Conservation (phyloP, 1,140 invertebrate genomes). For the Linepithema humile region DNA sequence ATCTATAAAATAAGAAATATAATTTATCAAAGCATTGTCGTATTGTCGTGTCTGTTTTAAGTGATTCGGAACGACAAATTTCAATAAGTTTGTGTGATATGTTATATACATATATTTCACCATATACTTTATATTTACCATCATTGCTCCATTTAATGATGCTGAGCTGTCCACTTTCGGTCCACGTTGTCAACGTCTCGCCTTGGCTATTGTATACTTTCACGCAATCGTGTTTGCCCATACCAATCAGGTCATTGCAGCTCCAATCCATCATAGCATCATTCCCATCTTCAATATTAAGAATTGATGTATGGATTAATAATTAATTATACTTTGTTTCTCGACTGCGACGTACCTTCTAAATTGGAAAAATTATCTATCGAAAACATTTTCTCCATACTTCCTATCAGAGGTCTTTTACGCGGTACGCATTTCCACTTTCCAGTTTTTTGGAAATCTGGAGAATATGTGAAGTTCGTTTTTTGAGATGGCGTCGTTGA, state of each 20-base stretch:
- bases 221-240: not conserved
- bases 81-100: too few relatives aligned
- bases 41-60: too few relatives aligned
- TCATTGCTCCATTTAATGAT: slow-evolving; percentile 70
- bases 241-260: slow-evolving; percentile 56
- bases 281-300: not conserved
- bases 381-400: not conserved
- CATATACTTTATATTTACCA: slow-evolving; percentile 50
- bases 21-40: too few relatives aligned
- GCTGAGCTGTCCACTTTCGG: not conserved
- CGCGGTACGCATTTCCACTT: slow-evolving; percentile 59
- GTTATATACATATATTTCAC: not conserved
- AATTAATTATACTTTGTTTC: not conserved
- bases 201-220: slow-evolving; percentile 35
- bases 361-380: not conserved
- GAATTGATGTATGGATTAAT: not conserved
- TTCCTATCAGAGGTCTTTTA: slow-evolving; percentile 41
- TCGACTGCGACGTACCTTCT: not conserved
- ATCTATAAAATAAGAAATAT: too few relatives aligned
- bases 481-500: not conserved
- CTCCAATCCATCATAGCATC: slow-evolving; percentile 71
- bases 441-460: not conserved
- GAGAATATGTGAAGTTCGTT: not conserved
- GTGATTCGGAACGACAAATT: too few relatives aligned
- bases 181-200: not conserved